Base-by-base conservation (phyloP, 1,140 invertebrate genomes). In the Euwallacea similis region DNA sequence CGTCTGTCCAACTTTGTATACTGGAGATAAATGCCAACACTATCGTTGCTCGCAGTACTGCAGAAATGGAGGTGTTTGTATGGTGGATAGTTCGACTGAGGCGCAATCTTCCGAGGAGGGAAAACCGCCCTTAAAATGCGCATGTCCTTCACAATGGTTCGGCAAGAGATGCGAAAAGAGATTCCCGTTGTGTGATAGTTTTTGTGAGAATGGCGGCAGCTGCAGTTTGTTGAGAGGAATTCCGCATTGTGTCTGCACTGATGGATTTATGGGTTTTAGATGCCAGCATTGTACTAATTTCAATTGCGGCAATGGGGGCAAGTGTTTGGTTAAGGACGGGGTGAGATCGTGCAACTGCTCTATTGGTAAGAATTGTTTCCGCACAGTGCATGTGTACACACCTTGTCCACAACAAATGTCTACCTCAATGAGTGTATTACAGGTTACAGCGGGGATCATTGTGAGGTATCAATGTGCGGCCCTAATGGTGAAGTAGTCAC, bases 141-240 rank as follows among this genome's bases (percentile, higher is more conserved):
- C 82, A 62, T 92, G 91, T 76, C 85, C 83, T 15, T 79, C 85
- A 6, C 84, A 87, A 13, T 92, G 87, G 86, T 86, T 86, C 0
- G 91, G 91, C 6, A 82, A 86, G 46, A 81, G 87, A 3, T 92
- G 91, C 80, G 89, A 92, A 79, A 84, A 78, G 13, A 84, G 83
- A 1, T 80, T 86, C 10, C 79, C 83, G 4, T 78, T 83, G 46
- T 87, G 87, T 74, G 47, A 42, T 7, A 58, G 63, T 47, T 67
- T 68, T 42, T 72, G 71, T 73, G 76, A 82, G n/a, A 89, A 90
- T 77, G 83, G 83, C 10, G 88, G 88, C 3, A 85, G 79, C 7
- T 90, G 89, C 79, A 66, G 75, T 42, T 73, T 71, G 54, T 55
- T 72, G 41, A 46, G 77, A 2, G 83, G 82, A 8, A 77, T 78